Evolutionary conservation across 2,888 invertebrate species (phyloP), one percentile per base, ranked within the genome.

Genomic region (Leptinotarsa tumamoca): DNA sequence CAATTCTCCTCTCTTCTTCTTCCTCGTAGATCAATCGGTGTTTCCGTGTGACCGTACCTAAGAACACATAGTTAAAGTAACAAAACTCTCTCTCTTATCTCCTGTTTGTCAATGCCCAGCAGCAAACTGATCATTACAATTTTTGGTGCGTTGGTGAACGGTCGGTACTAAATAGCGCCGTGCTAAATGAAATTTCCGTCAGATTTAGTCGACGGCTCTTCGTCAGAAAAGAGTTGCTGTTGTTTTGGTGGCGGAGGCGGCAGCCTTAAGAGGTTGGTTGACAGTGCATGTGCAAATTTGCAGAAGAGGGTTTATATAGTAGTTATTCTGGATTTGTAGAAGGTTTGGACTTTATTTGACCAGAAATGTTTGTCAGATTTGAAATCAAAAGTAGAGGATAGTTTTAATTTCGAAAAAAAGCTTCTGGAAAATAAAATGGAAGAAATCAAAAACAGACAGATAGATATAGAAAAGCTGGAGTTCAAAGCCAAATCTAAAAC

Each of bases 41-140:
- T 23, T 58, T 58, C 4, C 23, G 58, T 58, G 58, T 58, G 58
- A 58, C 23, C 58, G 23, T 58, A 58, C 58, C 58, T 58, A 23
- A 58, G 58, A 58, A 21, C 58, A 58, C 58, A 58, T 58, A 58
- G 14, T 58, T 15, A 23, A 58, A 58, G 58, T 18, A 58, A 58
- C 58, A 58, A 23, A 21, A 23, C 23, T 58, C 58, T 58, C 18
- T 54, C 58, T 58, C 58, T 58, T 58, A 58, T 58, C 58, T 58
- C 21, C 58, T 58, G 58, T 58, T 58, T 58, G 58, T 58, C 23
- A 58, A 58, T 58, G 58, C 58, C 58, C 58, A 58, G 58, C 58
- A 58, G 58, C 58, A 58, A 58, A 58, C 21, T 58, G 23, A 58
- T 58, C 58, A 58, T 58, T 58, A 58, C 23, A 58, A 58, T 23